Percentiles rank a stretch among this genome's conserved stretches.
These are phyloP conservation scores for Barnardius zonarius DNA, from an alignment of 2,113 vertebrate genomes.

Conservation along the genomic window DNA sequence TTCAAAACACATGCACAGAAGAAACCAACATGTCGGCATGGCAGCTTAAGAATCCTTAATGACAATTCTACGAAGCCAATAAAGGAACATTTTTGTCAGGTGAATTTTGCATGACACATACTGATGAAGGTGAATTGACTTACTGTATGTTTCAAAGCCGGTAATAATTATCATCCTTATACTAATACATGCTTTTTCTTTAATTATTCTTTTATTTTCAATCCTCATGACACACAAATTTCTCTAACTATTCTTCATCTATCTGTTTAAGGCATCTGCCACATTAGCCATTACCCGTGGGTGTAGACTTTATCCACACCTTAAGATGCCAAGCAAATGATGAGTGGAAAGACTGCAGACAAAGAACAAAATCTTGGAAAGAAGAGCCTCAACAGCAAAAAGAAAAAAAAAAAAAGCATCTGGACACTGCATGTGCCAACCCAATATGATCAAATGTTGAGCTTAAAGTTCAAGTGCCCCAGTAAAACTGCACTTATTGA, in stretches of 20 bases:
- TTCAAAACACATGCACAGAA: neutral
- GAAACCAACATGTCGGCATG: neutral
- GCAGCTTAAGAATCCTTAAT: neutral
- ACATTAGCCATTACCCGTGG: neutral
- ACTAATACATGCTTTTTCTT: neutral
- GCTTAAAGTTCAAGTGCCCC: neutral
- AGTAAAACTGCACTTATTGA: neutral
- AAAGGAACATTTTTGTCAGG: neutral
- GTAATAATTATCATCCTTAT: neutral
- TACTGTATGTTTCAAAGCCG: neutral
- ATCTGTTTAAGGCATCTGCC: neutral
- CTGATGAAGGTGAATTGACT: neutral
- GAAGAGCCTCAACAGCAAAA: neutral
- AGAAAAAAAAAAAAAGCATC: neutral
- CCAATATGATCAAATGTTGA: neutral
- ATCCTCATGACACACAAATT: neutral
- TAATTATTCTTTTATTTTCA: neutral
- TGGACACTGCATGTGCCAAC: neutral
- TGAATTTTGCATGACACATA: neutral
- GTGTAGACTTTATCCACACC: neutral
- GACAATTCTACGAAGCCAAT: neutral
- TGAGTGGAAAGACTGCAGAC: neutral
- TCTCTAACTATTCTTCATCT: neutral
- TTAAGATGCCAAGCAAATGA: neutral
- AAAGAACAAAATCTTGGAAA: neutral